These are phyloP conservation scores for Galerucella nymphaeae DNA, from an alignment of 2,888 invertebrate genomes.

Conservation along the genomic window DNA sequence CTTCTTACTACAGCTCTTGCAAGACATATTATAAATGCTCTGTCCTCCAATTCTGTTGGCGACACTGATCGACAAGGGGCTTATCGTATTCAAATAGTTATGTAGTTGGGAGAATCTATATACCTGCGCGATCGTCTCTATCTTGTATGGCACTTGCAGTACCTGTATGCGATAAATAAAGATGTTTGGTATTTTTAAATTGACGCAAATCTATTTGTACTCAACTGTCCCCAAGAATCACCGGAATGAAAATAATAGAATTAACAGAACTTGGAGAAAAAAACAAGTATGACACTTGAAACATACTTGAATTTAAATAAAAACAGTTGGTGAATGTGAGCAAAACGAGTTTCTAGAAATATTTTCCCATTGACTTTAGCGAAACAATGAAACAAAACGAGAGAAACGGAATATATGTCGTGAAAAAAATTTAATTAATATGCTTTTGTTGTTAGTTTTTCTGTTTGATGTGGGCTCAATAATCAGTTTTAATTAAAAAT, in stretches of 20 bases:
- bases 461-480: background rate
- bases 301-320: constrained; percentile 24
- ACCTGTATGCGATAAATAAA: too few relatives aligned
- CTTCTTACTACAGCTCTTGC: too few relatives aligned
- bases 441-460: constrained; percentile 17
- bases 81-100: too few relatives aligned
- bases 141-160: too few relatives aligned
- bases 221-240: background rate
- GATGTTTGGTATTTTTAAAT: background rate
- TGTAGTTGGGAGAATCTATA: too few relatives aligned
- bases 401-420: constrained; percentile 12
- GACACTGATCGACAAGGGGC: too few relatives aligned
- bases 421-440: constrained; percentile 8
- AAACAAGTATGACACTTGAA: constrained; percentile 15
- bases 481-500: background rate
- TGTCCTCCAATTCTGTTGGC: too few relatives aligned
- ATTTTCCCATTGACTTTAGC: constrained; percentile 19
- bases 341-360: constrained; percentile 20
- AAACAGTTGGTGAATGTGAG: constrained; percentile 10
- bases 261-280: background rate
- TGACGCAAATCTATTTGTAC: constrained; percentile 7
- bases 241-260: background rate
- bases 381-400: constrained; percentile 27
- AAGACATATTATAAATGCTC: too few relatives aligned
- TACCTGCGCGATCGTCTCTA: too few relatives aligned